phyloP scores from a whole-genome alignment of 2,113 vertebrate genomes.

The Trichomycterus rosablanca region DNA sequence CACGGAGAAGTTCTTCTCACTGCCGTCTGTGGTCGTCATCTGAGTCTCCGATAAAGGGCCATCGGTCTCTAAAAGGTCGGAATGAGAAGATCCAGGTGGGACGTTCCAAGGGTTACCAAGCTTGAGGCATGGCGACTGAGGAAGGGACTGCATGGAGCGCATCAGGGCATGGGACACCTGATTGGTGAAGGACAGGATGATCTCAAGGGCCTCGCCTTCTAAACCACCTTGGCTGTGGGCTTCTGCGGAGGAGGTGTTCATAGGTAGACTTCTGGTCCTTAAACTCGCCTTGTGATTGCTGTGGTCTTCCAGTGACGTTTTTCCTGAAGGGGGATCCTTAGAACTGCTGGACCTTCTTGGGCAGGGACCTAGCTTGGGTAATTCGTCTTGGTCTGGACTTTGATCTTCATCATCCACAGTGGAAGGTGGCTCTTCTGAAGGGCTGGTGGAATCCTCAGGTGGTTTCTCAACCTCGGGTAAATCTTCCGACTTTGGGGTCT shows the following conservation, averaged over 20 bases:
- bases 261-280: conserved; percentile 73
- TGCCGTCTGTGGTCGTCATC: conserved; percentile 44
- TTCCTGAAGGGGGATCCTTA: conserved; percentile 32
- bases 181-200: conserved; percentile 83
- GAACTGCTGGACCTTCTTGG: conserved; percentile 36
- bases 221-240: conserved; percentile 11
- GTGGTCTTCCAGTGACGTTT: conserved; percentile 20
- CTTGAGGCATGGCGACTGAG: conserved; percentile 51
- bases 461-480: conserved; percentile 1
- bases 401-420: neutral
- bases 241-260: conserved; percentile 61
- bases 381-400: conserved; percentile 22
- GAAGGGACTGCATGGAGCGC: conserved; percentile 76
- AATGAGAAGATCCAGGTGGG: conserved; percentile 40
- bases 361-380: neutral
- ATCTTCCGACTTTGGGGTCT: conserved; percentile 21
- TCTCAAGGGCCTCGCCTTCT: conserved; percentile 62
- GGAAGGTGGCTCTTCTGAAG: neutral
- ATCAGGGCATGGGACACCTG: conserved; percentile 87
- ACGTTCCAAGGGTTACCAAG: conserved; percentile 44
- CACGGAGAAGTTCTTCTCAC: conserved; percentile 80
- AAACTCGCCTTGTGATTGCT: conserved; percentile 54
- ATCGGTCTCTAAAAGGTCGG: conserved; percentile 44
- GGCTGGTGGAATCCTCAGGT: neutral
- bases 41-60: conserved; percentile 20